A percentile compares a stretch with the other conserved stretches of the same genome.
phyloP scores from a whole-genome alignment of 2,888 invertebrate species.

The Phasia obesa region DNA sequence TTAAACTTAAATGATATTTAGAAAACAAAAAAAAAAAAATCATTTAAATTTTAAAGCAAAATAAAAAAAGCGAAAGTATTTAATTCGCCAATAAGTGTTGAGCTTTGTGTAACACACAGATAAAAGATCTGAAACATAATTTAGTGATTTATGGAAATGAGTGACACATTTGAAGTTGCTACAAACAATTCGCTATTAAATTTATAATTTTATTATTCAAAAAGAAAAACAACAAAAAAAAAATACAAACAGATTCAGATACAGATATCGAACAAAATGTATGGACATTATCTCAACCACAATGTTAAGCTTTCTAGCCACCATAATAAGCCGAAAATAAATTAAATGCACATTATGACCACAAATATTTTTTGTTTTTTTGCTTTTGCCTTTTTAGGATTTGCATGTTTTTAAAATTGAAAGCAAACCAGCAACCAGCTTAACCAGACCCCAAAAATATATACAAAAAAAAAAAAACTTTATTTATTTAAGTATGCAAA shows the following conservation, averaged over 20 bases:
- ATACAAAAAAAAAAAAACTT: neutral
- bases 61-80: constrained; percentile 43
- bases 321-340: constrained; percentile 30
- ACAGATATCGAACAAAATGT: neutral
- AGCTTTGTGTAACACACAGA: neutral
- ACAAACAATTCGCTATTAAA: constrained; percentile 33
- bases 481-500: constrained; percentile 55
- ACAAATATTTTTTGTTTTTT: constrained; percentile 12
- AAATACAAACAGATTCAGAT: neutral
- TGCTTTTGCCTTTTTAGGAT: neutral
- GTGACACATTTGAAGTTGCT: constrained; percentile 28
- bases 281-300: constrained; percentile 28
- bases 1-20: constrained; percentile 14
- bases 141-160: constrained; percentile 56
- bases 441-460: neutral
- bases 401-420: constrained; percentile 33
- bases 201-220: constrained; percentile 16
- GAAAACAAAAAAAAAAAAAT: constrained; percentile 13
- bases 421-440: constrained; percentile 30
- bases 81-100: constrained; percentile 9
- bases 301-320: constrained; percentile 49
- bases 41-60: neutral
- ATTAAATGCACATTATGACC: constrained; percentile 53
- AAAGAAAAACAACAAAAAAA: neutral
- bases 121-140: constrained; percentile 39